Base-by-base conservation (phyloP, 2,888 invertebrate species). In the Rapana venosa region DNA sequence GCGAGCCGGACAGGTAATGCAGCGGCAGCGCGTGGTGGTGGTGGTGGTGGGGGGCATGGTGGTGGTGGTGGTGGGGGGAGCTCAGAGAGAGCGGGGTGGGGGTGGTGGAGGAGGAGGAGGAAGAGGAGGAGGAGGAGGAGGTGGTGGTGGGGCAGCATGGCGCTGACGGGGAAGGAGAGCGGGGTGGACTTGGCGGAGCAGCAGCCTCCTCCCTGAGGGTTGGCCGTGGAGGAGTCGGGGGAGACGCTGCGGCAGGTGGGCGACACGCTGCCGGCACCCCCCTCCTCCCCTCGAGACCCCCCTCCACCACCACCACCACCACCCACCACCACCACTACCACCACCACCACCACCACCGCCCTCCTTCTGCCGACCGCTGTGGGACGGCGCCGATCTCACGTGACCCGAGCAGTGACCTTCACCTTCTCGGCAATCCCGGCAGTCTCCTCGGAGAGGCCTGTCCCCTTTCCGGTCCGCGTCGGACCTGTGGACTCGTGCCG, bases 101-200 rank as follows among this genome's bases (percentile, higher is more conserved):
- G 26, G 74, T 32, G 83, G 83, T 22, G 47, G 83, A 20, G 56
- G 86, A 32, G 35, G 66, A 6, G 83, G 58, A 26, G 26, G 61
- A n/a, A 61, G 26, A 84, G 56, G 32, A 5, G 26, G 74, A 74
- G n/a, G 74, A 74, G n/a, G 74, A 74, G 74, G 74, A n/a, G 66
- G 20, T 91, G 81, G 70, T 20, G 5, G 70, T 0, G 17, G 86
- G 70, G 5, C 74, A 26, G n/a, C 91, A 91, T 92, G 79, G 90
- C 91, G 87, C 91, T 91, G 81, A 92, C 92, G 13, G 92, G 92
- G 77, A 92, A 92, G 22, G 92, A 92, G 36, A 92, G 79, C 15
- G 83, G 84, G 84, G 84, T 84, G 30, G 84, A n/a, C 15, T 58
- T 84, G 58, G 84, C 90, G 70, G 91, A 91, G 8, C 91, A 90